Evolutionary conservation across 2,888 invertebrate genomes (phyloP), one percentile per base, ranked within the genome.

Genomic region (Eubasilissa splendida): DNA sequence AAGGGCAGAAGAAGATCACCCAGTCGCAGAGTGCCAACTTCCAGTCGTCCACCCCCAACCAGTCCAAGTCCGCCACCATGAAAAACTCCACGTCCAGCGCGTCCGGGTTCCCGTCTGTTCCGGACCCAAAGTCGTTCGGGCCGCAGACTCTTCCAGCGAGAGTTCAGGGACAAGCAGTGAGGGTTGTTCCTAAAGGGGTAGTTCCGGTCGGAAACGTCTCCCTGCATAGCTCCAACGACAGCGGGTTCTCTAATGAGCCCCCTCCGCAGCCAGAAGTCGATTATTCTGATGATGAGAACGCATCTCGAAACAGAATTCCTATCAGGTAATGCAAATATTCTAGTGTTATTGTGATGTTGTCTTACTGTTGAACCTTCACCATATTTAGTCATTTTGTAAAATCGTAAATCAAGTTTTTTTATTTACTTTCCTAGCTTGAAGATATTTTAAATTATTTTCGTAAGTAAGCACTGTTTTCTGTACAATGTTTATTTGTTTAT

Each of bases 141-240:
- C 91, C 90, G 10, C 90, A 91, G 85, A 91, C 90, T 7, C 85
- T 90, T 80, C 90, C 90, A 5, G 86, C 90, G 88, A 88, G 90
- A 78, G 90, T 90, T 79, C 80, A 80, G 70, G 76, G 60, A 12
- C 63, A 70, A 52, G 42, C 76, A 10, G 79, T 75, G 42, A 83
- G 81, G 78, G 82, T 70, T n/a, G 76, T 84, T 14, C 82, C 84
- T 10, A 84, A 83, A 73, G 83, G 83, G 56, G 83, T 82, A 42
- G 80, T 77, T 70, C 90, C 90, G 42, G 93, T 93, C 68, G 94
- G 94, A 81, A 94, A 94, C 86, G 93, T 94, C 1, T 96, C 96
- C 60, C 92, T 97, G 85, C 96, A 97, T 88, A 96, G 96, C 88
- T 96, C 96, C 87, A 97, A 97, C 88, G 97, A 97, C 88, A 96